These are phyloP conservation scores for Scaptomyza tumidula DNA, from an alignment of 2,888 invertebrate genomes.

Conservation along the genomic window DNA sequence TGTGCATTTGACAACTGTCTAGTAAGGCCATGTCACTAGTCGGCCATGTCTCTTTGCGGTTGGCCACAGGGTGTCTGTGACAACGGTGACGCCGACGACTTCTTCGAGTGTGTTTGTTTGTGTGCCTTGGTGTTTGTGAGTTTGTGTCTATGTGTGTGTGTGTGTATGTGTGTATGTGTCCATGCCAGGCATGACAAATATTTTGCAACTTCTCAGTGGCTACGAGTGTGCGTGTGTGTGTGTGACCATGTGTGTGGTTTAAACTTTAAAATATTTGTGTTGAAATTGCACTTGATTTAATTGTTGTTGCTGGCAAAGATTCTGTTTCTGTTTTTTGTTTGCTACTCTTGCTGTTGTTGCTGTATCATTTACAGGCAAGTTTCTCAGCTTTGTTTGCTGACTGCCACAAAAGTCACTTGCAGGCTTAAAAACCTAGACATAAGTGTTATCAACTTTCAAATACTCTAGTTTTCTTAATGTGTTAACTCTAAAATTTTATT, in stretches of 20 bases:
- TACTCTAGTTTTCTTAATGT: conserved; percentile 11
- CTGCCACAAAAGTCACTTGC: conserved; percentile 70
- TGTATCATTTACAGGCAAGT: conserved; percentile 69
- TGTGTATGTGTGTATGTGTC: conserved; percentile 35
- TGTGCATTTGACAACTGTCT: conserved; percentile 75
- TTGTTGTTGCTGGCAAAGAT: conserved; percentile 62
- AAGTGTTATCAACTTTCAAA: not conserved
- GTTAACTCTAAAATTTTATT: no score
- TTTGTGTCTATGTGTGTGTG: conserved; percentile 41
- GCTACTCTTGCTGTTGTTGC: conserved; percentile 34
- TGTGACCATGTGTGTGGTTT: conserved; percentile 50
- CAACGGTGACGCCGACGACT: conserved; percentile 56
- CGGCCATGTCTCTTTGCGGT: conserved; percentile 79
- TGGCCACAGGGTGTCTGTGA: conserved; percentile 78
- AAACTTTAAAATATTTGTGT: conserved; percentile 76
- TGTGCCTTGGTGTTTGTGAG: conserved; percentile 13
- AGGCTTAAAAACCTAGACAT: conserved; percentile 34
- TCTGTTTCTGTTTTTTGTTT: conserved; percentile 25
- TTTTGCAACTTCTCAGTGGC: conserved; percentile 71
- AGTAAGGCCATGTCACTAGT: conserved; percentile 77
- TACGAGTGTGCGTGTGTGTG: conserved; percentile 14
- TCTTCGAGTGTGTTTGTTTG: conserved; percentile 31
- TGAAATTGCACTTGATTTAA: conserved; percentile 78
- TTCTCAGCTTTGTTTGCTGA: conserved; percentile 54
- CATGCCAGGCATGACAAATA: conserved; percentile 77